Base-by-base conservation (phyloP, 2,888 invertebrate species). In the Cephus pulcher region DNA sequence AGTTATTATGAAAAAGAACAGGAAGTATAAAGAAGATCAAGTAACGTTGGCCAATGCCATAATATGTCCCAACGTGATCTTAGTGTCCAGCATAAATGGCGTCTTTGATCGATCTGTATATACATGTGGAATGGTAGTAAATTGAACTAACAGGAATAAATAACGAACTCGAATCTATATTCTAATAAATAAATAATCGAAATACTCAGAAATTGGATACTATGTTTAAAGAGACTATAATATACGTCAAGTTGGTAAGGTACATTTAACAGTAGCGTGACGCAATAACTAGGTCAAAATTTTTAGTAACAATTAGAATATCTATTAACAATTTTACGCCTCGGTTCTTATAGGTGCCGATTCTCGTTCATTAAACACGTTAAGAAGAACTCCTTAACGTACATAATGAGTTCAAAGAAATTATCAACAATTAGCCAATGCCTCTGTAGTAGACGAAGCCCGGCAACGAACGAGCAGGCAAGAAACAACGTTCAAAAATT, bases 221-320 rank as follows among this genome's bases (percentile, higher is more conserved):
- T 23, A 23, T 23, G 6, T 6, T 40, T 40, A 23, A 23, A 23
- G 56, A 23, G 9, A 56, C 56, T 56, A 2, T 56, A 56, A 56
- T 23, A 9, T 23, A 56, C 56, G 23, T 56, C 23, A 2, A 56
- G 23, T 56, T 56, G 56, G 56, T 56, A 23, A 56, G 56, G 23
- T 56, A 9, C 23, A 9, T 9, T 56, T 23, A 56, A 23, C 56
- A 56, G 56, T 23, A 56, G 9, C n/a, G 56, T 80, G 80, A 80
- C 75, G 78, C 78, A 78, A 80, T 74, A 73, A 87, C 83, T 90
- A 83, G 90, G 90, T 88, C 90, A 85, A 83, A 85, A 81, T 86
- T 89, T 90, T 90, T 90, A 90, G 89, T 85, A 84, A 83, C 84
- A 83, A 87, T 90, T 90, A 90, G 86, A 86, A 81, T 77, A 80